Conservation (phyloP, 2,888 invertebrate species). For the Petrolisthes cinctipes region DNA sequence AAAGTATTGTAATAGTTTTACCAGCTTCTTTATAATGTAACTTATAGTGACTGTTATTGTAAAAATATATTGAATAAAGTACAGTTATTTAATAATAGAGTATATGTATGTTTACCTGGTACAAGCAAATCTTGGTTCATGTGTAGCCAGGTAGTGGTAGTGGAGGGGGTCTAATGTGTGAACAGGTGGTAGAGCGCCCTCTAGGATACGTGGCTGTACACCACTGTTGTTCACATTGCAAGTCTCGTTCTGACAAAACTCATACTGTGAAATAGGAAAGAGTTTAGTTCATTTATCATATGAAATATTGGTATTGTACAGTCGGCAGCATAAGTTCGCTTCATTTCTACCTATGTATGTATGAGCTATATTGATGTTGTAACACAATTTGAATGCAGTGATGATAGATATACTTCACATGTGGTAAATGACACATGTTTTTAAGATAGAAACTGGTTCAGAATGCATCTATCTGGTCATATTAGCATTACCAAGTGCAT, state of each 20-base stretch:
- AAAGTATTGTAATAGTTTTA: neutral
- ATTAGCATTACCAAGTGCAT: too few species aligned
- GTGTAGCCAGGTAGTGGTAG: conserved; percentile 48
- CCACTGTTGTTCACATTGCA: conserved; percentile 22
- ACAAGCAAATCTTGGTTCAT: conserved; percentile 48
- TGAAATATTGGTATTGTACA: conserved; percentile 6
- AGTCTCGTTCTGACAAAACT: conserved; percentile 43
- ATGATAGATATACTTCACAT: too few species aligned
- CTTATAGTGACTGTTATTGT: neutral
- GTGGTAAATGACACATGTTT: too few species aligned
- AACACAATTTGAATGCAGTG: too few species aligned
- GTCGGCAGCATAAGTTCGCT: neutral
- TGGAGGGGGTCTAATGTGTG: conserved; percentile 48
- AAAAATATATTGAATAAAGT: neutral
- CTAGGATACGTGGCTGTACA: conserved; percentile 38
- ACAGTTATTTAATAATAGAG: neutral
- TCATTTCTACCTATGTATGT: too few species aligned
- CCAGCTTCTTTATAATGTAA: neutral
- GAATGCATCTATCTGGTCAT: too few species aligned
- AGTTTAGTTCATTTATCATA: neutral
- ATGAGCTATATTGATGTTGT: too few species aligned
- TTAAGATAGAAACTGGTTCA: too few species aligned
- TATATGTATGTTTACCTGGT: conserved; percentile 27
- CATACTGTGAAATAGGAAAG: conserved; percentile 35
- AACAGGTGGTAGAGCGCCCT: conserved; percentile 52